Conservation (phyloP, 92 coral and sea anemone species). For the Phymanthus crucifer region DNA sequence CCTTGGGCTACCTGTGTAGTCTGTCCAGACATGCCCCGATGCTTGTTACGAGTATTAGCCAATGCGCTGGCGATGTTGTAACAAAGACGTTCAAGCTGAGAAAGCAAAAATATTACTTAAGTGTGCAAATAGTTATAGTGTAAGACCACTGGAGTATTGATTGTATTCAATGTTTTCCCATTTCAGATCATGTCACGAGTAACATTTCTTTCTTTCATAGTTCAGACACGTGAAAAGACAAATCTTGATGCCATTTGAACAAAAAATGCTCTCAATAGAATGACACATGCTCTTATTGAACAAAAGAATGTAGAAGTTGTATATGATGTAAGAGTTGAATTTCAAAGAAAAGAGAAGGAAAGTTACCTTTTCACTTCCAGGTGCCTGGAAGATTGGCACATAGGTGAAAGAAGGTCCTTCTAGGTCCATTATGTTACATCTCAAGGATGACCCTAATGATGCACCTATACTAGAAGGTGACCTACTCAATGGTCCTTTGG, state of each 20-base stretch:
- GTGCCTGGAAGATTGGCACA: constrained; percentile 60
- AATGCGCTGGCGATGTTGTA: constrained; percentile 49
- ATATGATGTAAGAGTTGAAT: not conserved
- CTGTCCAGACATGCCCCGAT: constrained; percentile 16
- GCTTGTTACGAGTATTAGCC: constrained; percentile 28
- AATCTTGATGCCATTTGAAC: too few relatives aligned
- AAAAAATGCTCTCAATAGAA: too few relatives aligned
- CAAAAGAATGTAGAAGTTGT: not conserved
- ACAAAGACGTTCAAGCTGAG: constrained; percentile 28
- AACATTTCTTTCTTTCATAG: too few relatives aligned
- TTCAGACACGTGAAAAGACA: too few relatives aligned
- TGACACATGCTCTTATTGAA: too few relatives aligned
- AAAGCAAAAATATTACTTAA: not conserved
- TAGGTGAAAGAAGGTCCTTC: constrained; percentile 72
- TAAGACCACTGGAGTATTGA: too few relatives aligned
- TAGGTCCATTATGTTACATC: constrained; percentile 73
- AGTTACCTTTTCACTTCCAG: constrained; percentile 58
- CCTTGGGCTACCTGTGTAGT: constrained; percentile 34
- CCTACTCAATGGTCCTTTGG: constrained; percentile 38
- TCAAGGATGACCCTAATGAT: constrained; percentile 68
- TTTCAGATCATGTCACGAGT: too few relatives aligned
- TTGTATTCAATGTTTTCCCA: too few relatives aligned
- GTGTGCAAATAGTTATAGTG: not conserved
- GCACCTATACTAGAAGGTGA: constrained; percentile 52
- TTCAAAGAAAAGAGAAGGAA: not conserved